Evolutionary conservation across 2,797 vertebrate genomes (phyloP), one percentile per base, ranked within the genome.

Genomic region (Micromesistius poutassou): DNA sequence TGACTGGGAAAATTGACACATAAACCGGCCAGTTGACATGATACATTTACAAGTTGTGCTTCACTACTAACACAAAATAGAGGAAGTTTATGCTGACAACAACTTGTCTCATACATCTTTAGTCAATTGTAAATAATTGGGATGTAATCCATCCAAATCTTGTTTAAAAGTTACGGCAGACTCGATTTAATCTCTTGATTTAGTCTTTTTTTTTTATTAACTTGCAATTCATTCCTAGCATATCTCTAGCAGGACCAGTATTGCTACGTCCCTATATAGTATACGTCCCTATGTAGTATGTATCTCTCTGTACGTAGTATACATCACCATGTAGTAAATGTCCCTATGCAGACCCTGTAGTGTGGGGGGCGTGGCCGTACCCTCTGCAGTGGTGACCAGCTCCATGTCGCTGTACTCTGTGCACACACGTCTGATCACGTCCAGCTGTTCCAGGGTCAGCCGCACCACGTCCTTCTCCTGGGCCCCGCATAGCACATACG

Each of bases 401-500:
- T 96, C 91, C 83, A 98, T 90, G 40, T 95, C 95, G 30, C 90
- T 1, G 73, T 96, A 95, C 87, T 93, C 91, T 30, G 90, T 89
- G 85, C 97, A 99, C 92, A 98, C 94, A 70, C 94, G 94, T 81
- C 85, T 94, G 84, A 98, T 90, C 77, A 96, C 87, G 85, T 98
- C 96, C 3, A 99, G 95, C 86, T 99, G 97, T 86, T 99, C 97
- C 93, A 99, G 86, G 2, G 97, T 95, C 85, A 98, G 94, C 81
- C 94, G 94, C 55, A 98, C 94, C 1, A 96, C 96, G 79, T 99
- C 97, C 87, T 93, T 95, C 42, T 96, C 90, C 89, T 98, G 97
- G 81, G 97, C 95, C 14, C 90, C 90, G 90, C 97, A 98, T 81
- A 96, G 81, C 86, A 97, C 91, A 73, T 96, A 98, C 25, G 93